These are phyloP conservation scores for Galagoides demidoff DNA, from an alignment of 2,797 vertebrate species.

Conservation along the genomic window DNA sequence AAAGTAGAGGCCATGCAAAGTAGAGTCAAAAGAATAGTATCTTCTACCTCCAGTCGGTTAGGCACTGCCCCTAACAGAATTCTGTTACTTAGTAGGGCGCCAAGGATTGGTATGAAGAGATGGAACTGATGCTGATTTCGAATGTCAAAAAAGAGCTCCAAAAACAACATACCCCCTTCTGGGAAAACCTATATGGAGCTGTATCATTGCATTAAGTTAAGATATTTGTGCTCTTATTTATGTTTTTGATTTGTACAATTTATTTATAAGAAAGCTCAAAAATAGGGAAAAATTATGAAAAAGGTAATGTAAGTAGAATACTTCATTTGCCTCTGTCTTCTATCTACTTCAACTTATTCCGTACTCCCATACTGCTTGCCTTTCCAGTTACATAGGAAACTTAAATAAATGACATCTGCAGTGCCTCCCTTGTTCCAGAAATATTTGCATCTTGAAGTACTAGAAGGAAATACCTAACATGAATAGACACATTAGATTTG, in stretches of 20 bases:
- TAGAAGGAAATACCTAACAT: neutral
- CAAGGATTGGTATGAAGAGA: neutral
- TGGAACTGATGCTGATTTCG: neutral
- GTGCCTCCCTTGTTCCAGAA: neutral
- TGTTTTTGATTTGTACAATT: neutral
- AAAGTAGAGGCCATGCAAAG: slow-evolving; percentile 43
- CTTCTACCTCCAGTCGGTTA: neutral
- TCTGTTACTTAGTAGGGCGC: neutral
- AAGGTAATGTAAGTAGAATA: neutral
- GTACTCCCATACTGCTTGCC: neutral
- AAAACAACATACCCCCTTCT: neutral
- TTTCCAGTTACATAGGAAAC: neutral
- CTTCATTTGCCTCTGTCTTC: neutral
- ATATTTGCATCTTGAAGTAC: neutral
- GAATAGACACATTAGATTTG: neutral
- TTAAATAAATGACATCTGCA: neutral
- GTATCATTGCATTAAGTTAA: neutral
- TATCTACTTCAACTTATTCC: neutral
- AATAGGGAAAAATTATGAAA: neutral
- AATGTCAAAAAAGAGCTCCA: neutral
- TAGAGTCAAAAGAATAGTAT: neutral
- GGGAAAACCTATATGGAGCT: neutral
- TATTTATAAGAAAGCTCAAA: slow-evolving; percentile 15
- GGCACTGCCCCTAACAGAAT: neutral
- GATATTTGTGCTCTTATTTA: neutral